Evolutionary conservation across 37 sponge, comb jelly and placozoan species (phyloP).

Genomic region (Spongia lamella): DNA sequence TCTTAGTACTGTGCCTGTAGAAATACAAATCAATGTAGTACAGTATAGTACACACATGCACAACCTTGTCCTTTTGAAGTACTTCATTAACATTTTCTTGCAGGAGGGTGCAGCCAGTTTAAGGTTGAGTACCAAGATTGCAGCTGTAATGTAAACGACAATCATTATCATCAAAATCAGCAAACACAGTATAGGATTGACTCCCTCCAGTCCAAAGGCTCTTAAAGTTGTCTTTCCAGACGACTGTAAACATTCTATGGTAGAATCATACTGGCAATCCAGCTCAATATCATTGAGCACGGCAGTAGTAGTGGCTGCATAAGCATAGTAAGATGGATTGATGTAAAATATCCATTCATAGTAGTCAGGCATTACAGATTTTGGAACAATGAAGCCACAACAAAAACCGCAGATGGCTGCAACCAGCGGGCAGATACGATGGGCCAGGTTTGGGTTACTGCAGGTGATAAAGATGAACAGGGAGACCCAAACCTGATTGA

Average conservation of each 20-base stretch:
- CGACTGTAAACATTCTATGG: conserved; percentile 53
- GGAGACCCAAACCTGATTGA: conserved; percentile 66
- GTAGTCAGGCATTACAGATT: conserved; percentile 47
- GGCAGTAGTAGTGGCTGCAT: conserved; percentile 45
- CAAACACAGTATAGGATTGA: conserved; percentile 45
- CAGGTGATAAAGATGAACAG: conserved; percentile 69
- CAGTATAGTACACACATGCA: too few relatives aligned
- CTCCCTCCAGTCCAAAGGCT: conserved; percentile 43
- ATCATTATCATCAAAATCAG: conserved; percentile 44
- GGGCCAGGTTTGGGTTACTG: conserved; percentile 46
- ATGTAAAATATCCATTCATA: conserved; percentile 72
- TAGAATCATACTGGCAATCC: conserved; percentile 9
- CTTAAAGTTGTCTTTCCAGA: conserved; percentile 37
- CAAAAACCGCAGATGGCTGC: conserved; percentile 75
- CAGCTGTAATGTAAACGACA: not conserved
- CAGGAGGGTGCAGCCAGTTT: too few relatives aligned
- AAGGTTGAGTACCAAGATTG: too few relatives aligned
- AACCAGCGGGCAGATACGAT: conserved; percentile 68
- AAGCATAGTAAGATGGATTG: conserved; percentile 78
- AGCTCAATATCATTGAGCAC: conserved; percentile 23
- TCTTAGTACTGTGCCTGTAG: too few relatives aligned
- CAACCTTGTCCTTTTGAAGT: too few relatives aligned
- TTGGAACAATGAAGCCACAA: conserved; percentile 77
- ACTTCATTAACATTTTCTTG: too few relatives aligned
- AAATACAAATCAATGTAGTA: too few relatives aligned